Evolutionary conservation across 2,113 vertebrate species (phyloP), one percentile per base, ranked within the genome.

Genomic region (Seriola rivoliana): DNA sequence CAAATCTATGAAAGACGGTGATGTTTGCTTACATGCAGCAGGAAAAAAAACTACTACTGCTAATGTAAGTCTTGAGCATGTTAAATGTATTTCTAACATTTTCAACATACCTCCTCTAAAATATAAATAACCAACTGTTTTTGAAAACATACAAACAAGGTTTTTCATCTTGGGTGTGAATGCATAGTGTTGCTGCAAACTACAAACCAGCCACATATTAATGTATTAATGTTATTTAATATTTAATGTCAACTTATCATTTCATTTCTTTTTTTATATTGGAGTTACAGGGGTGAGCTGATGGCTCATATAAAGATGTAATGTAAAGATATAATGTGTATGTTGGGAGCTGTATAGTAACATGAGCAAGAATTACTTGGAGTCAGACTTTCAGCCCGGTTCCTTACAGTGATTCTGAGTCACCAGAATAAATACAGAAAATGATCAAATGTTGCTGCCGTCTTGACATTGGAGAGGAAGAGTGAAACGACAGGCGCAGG

Each of bases 381-480:
- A 52, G 42, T 59, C 65, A 75, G 19, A 70, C 38, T 16, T 25
- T 34, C 14, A 59, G 54, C 17, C 0, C 7, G 14, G 54, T 32
- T 68, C 13, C 52, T 59, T 8, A 8, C 11, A 67, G 42, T 44
- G 46, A 71, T 5, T 57, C 34, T 64, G 48, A 75, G 13, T 69
- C 72, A 48, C n/a, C 74, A 59, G 60, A 66, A 44, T 12, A 58
- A 82, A 71, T 1, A 36, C 12, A 65, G 46, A 73, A 55, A 17
- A 13, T 40, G 57, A 79, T 84, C 70, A 69, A 60, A 60, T 67
- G 32, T 36, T 8, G 8, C 23, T 52, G 8, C 59, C 14, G 3
- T 48, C 19, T 0, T 2, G 4, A 21, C 16, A 11, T 66, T 1
- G 23, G 42, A 62, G 40, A 74, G 52, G 29, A 5, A 29, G 9